Conservation (phyloP, 30 jellyfish, hydroid and myxozoan genomes). For the Cassiopea andromeda region DNA sequence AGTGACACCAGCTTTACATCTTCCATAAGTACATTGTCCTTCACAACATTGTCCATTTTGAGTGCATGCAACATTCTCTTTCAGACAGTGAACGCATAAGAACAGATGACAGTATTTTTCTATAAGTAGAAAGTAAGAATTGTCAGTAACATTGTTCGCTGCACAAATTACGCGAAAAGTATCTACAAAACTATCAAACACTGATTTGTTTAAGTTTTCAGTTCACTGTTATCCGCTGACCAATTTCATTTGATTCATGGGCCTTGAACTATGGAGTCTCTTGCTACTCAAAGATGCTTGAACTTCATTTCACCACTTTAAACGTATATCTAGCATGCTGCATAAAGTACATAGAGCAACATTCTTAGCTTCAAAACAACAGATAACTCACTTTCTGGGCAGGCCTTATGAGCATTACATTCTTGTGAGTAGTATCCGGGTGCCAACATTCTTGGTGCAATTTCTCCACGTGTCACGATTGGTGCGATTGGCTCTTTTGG, state of each 20-base stretch:
- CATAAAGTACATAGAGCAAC: neutral
- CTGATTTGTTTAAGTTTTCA: too few species aligned
- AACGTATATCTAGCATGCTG: neutral
- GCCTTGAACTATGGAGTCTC: too few species aligned
- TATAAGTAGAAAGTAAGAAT: conserved; percentile 25
- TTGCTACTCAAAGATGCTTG: too few species aligned
- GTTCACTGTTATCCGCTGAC: too few species aligned
- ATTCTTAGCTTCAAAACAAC: neutral
- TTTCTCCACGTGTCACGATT: conserved; percentile 77
- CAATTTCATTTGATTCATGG: too few species aligned
- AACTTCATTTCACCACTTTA: neutral
- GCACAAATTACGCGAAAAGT: neutral
- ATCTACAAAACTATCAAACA: neutral
- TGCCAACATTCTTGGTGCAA: conserved; percentile 97
- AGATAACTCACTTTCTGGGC: conserved; percentile 93
- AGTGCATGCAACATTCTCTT: conserved; percentile 97
- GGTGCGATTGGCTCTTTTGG: conserved; percentile 91
- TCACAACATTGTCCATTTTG: conserved; percentile 98
- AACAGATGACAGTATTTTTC: conserved; percentile 95
- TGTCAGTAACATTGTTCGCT: neutral
- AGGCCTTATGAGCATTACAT: conserved; percentile 97
- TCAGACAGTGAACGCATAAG: conserved; percentile 95
- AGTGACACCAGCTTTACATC: conserved; percentile 95
- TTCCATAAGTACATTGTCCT: conserved; percentile 96
- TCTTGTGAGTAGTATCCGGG: conserved; percentile 99